Base-by-base conservation (phyloP, 2,888 invertebrate species). In the Himalopsyche japonica region DNA sequence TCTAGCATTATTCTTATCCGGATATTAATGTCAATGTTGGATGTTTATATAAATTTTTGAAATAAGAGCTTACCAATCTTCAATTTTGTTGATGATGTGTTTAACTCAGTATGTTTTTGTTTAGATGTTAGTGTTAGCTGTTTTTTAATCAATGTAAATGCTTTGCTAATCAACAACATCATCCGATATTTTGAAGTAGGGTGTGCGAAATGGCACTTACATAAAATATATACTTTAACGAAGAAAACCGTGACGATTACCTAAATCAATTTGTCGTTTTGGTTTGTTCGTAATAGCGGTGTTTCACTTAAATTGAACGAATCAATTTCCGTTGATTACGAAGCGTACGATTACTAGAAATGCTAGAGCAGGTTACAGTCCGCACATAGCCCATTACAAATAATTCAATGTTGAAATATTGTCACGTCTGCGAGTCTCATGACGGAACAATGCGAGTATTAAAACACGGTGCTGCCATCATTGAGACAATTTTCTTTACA, bases 401-500 rank as follows among this genome's bases (percentile, higher is more conserved):
- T 70, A 70, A 70, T 70, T 70, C 27, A 70, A 70, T 30, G 70
- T 70, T 70, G 70, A 70, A 43, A 82, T 82, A 43, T 79, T 79
- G 82, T 82, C 82, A 82, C 82, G 82, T 82, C 82, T 78, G 70
- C 76, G 18, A 78, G n/a, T 82, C 82, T 70, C 82, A 79, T 79
- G 82, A 64, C n/a, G n/a, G 30, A 30, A 79, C 82, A 79, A 78
- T 78, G n/a, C 37, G 70, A 81, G 43, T 34, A 20, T 30, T 30
- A 34, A 20, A 18, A 47, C 76, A 2, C 76, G 64, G 49, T 32
- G 57, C 57, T 49, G 43, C 34, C 27, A 64, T 15, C 70, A 79
- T 78, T 78, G 82, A 77, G 78, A 82, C 78, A 49, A 82, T 82
- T 57, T 82, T 48, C 48, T 57, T 34, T 34, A 77, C 77, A 34